Percentiles rank a stretch among this genome's conserved stretches.
These are phyloP conservation scores for Hirudo medicinalis DNA, from an alignment of 1,140 invertebrate genomes.

Conservation along the genomic window DNA sequence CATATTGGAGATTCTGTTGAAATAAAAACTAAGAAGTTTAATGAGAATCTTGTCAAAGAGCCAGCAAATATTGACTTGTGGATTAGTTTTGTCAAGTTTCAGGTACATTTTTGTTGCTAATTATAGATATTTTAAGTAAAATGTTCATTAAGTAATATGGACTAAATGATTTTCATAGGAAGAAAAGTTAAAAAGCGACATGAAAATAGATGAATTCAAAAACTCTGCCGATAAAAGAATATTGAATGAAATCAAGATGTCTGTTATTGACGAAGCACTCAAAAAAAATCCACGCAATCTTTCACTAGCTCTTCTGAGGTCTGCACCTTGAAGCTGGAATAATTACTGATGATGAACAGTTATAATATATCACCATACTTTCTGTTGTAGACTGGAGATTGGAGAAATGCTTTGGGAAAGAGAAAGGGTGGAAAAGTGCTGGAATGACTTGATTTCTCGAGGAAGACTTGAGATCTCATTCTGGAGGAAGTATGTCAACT, in stretches of 20 bases:
- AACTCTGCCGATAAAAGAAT: neutral
- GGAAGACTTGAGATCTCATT: constrained; percentile 1
- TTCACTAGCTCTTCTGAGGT: neutral
- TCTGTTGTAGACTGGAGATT: neutral
- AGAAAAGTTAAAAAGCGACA: neutral
- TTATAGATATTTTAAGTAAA: neutral
- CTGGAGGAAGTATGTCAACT: neutral
- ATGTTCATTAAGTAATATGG: neutral
- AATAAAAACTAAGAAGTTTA: neutral
- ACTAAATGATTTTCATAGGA: constrained; percentile 4
- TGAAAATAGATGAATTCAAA: neutral
- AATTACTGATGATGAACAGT: neutral
- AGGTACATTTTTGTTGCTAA: neutral
- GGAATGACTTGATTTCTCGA: neutral
- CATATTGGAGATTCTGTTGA: neutral
- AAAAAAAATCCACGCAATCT: constrained; percentile 2
- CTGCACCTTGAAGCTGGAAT: neutral
- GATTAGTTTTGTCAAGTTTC: constrained; percentile 6
- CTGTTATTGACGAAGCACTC: neutral
- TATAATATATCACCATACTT: neutral
- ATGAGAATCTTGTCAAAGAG: neutral
- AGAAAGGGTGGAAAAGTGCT: too few relatives aligned
- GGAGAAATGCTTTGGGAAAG: too few relatives aligned
- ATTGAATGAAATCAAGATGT: constrained; percentile 10
- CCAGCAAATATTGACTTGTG: neutral